phyloP scores from a whole-genome alignment of 2,113 vertebrate species.

The Arothron firmamentum region DNA sequence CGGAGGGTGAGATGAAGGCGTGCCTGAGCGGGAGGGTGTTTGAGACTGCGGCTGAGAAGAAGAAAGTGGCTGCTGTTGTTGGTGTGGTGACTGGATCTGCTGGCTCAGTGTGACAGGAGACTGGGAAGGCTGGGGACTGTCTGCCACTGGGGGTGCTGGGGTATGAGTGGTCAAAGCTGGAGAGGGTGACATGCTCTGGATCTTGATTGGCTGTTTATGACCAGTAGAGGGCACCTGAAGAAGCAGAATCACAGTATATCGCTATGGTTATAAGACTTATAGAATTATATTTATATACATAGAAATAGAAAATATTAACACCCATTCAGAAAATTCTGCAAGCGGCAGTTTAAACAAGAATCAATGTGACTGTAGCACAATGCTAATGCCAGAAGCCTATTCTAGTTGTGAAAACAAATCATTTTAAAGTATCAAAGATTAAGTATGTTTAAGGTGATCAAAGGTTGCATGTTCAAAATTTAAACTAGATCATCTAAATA shows the following conservation, averaged over 20 bases:
- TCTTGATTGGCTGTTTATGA: constrained; percentile 79
- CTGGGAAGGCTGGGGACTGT: constrained; percentile 76
- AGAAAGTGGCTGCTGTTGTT: constrained; percentile 75
- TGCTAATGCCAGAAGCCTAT: background rate
- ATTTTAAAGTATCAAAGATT: too few relatives aligned
- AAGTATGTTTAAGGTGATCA: too few relatives aligned
- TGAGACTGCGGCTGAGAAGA: constrained; percentile 80
- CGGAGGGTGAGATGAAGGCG: constrained; percentile 75
- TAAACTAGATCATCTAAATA: too few relatives aligned
- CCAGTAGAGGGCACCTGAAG: constrained; percentile 81
- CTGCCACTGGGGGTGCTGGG: constrained; percentile 55
- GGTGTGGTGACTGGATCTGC: constrained; percentile 80
- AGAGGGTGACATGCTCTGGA: constrained; percentile 75
- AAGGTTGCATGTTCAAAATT: too few relatives aligned
- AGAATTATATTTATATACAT: background rate
- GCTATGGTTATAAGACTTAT: background rate
- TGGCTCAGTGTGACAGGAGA: constrained; percentile 81
- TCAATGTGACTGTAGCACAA: constrained; percentile 9
- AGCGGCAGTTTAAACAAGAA: constrained; percentile 12
- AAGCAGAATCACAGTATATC: constrained; percentile 22
- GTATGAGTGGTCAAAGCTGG: constrained; percentile 53
- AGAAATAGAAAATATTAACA: constrained; percentile 4
- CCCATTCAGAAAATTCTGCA: constrained; percentile 25
- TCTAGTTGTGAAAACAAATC: too few relatives aligned
- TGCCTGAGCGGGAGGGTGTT: constrained; percentile 82